Evolutionary conservation across 2,888 invertebrate species (phyloP).

Genomic region (Drosophila longiperda): DNA sequence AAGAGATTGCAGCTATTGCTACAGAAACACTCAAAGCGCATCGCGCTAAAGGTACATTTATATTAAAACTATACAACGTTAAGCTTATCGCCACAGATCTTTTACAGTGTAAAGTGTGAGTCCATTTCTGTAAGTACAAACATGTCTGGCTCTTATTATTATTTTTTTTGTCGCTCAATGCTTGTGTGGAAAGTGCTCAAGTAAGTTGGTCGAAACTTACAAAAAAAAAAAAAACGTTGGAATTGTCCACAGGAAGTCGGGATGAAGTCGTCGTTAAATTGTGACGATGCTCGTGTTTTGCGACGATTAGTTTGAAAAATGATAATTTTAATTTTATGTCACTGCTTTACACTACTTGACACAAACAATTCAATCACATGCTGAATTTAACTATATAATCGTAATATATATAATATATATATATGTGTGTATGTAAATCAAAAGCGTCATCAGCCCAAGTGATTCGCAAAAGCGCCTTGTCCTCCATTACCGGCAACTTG

Average conservation of each 20-base stretch:
- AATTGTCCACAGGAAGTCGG: slow-evolving; percentile 18
- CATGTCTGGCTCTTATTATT: slow-evolving; percentile 10
- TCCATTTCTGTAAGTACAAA: slow-evolving; percentile 51
- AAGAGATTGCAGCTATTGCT: slow-evolving; percentile 93
- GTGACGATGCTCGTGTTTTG: slow-evolving; percentile 11
- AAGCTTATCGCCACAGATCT: slow-evolving; percentile 44
- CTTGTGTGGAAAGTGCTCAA: slow-evolving; percentile 1
- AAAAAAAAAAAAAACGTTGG: slow-evolving; percentile 23
- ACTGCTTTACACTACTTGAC: slow-evolving; percentile 52
- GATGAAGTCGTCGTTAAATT: slow-evolving; percentile 18
- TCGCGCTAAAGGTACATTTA: slow-evolving; percentile 90
- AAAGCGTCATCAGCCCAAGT: slow-evolving; percentile 85
- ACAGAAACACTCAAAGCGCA: slow-evolving; percentile 93
- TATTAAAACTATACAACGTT: slow-evolving; percentile 42
- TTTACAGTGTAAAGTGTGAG: slow-evolving; percentile 54
- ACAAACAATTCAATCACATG: slow-evolving; percentile 62
- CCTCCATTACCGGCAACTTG: slow-evolving; percentile 95
- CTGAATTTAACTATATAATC: slow-evolving; percentile 68
- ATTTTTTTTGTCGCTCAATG: slow-evolving; percentile 2
- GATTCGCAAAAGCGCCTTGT: slow-evolving; percentile 94
- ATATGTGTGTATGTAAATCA: slow-evolving; percentile 80
- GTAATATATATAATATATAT: slow-evolving; percentile 78
- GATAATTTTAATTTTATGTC: slow-evolving; percentile 31
- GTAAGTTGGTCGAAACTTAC: slow-evolving; percentile 8
- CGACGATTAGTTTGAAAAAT: slow-evolving; percentile 31